Evolutionary conservation across 2,113 vertebrate species (phyloP).

Genomic region (Ptyas mucosa): DNA sequence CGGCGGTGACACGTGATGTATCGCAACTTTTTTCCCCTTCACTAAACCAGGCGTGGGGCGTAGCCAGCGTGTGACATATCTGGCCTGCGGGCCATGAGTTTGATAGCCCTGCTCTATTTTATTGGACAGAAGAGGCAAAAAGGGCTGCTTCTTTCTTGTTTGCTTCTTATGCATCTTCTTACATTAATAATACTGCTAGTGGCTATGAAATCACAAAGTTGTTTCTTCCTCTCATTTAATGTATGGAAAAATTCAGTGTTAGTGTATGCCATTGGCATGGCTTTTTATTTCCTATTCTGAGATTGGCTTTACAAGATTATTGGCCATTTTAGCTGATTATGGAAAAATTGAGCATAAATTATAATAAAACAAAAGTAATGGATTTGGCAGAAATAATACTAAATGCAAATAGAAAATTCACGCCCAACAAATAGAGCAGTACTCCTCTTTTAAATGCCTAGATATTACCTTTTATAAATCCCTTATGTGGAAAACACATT

Average conservation of each 20-base stretch:
- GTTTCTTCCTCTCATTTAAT: neutral
- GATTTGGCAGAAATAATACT: too few relatives aligned
- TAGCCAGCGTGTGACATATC: too few relatives aligned
- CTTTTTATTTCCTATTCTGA: neutral
- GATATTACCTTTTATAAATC: neutral
- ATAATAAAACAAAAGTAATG: neutral
- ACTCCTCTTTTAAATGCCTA: neutral
- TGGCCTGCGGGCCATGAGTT: too few relatives aligned
- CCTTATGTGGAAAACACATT: neutral
- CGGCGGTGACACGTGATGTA: too few relatives aligned
- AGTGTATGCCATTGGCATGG: neutral
- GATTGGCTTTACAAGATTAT: neutral
- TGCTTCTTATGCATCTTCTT: neutral
- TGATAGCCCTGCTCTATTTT: neutral
- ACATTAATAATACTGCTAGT: neutral
- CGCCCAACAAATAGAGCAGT: neutral
- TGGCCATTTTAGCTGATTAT: neutral
- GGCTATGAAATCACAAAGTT: neutral
- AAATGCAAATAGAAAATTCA: neutral
- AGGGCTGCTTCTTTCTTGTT: too few relatives aligned
- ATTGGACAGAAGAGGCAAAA: neutral
- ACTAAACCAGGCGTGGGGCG: too few relatives aligned
- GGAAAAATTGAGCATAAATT: neutral
- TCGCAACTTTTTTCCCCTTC: too few relatives aligned
- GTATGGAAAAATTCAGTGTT: neutral